Base-by-base conservation (phyloP, 2,113 vertebrate species). In the Sakesphorus luctuosus region DNA sequence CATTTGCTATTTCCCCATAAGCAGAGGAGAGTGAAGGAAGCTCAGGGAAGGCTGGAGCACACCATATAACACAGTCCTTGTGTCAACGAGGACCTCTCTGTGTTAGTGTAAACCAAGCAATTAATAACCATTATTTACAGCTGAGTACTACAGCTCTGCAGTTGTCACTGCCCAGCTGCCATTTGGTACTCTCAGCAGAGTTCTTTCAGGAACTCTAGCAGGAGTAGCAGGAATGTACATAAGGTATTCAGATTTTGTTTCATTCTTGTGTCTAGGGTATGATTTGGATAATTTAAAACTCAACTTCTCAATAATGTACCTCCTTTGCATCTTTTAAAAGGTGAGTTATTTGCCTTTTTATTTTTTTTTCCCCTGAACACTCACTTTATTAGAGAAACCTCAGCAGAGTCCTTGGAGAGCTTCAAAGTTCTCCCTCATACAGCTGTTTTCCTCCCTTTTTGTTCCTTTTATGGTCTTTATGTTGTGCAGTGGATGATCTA, bases 71-170 rank as follows among this genome's bases (percentile, higher is more conserved):
- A 25, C 43, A 77, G 59, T 44, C 12, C 13, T 92, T 18, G 20
- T 80, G 55, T 50, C 80, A 81, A 49, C 52, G 47, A 84, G 61
- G 73, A 65, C 61, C 61, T 84, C 73, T 59, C 0, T 79, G 52
- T 92, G 73, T 55, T 92, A 56, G 12, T 81, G 73, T 85, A 84
- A 61, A 52, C 14, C 52, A 29, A 29, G 66, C 77, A 78, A 92
- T 94, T 93, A 95, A 84, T 92, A 87, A 40, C 26, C 49, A 79
- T 83, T 89, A 78, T 75, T 87, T 91, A 91, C 90, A 91, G 91
- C 72, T 78, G 80, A 81, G 20, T 20, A 40, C 68, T 74, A 84
- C 38, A 38, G 38, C 65, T 65, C 55, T 77, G 73, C 79, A 44
- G 23, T 69, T 74, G 68, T 90, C 76, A 65, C 75, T 91, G 66